Evolutionary conservation across 2,888 invertebrate species (phyloP).

Genomic region (Pyralis farinalis): DNA sequence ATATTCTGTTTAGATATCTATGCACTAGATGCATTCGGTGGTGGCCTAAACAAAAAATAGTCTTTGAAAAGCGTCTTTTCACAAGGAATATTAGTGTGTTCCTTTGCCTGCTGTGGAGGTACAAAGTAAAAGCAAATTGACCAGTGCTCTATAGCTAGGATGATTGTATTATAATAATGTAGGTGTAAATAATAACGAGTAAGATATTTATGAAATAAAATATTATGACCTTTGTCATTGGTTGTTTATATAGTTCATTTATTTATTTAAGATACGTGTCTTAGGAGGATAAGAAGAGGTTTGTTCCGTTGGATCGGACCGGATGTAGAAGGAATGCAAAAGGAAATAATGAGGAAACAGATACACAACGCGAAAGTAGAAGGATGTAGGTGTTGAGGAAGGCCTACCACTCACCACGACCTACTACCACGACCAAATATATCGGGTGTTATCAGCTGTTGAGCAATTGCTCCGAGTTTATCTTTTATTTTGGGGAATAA

Average conservation of each 20-base stretch:
- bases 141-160: constrained; percentile 19
- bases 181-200: constrained; percentile 33
- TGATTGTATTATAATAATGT: constrained; percentile 15
- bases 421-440: no score
- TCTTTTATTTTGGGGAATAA: no score
- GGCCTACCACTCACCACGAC: no score
- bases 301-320: no score
- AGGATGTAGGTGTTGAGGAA: no score
- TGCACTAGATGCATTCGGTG: constrained; percentile 65
- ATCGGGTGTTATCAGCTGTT: no score
- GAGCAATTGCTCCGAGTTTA: no score
- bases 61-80: constrained; percentile 58
- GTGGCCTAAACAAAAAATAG: constrained; percentile 58
- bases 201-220: constrained; percentile 56
- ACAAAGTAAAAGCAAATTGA: constrained; percentile 64
- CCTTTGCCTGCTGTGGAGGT: constrained; percentile 61
- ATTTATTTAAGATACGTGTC: no score
- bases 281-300: no score
- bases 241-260: neutral
- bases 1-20: constrained; percentile 59
- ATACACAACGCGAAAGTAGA: no score
- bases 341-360: no score
- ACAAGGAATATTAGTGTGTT: constrained; percentile 55
- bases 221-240: constrained; percentile 17
- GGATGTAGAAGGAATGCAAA: no score